phyloP scores from a whole-genome alignment of 2,113 vertebrate genomes.

The Tychaedon coryphoeus region DNA sequence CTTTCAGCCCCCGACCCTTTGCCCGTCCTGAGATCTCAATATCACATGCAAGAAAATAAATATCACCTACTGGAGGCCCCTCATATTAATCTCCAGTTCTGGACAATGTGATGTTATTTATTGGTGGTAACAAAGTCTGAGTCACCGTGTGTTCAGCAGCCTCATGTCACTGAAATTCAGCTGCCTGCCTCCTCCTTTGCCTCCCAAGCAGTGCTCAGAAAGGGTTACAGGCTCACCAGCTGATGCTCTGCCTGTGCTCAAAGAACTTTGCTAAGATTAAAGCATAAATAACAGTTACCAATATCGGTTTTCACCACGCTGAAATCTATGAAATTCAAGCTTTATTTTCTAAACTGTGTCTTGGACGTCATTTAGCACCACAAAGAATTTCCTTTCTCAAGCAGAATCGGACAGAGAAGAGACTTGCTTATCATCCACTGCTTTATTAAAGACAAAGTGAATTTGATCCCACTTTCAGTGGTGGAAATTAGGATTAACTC shows the following conservation, averaged over 20 bases:
- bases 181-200: neutral
- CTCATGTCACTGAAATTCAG: neutral
- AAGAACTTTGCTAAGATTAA: neutral
- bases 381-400: neutral
- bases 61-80: conserved; percentile 77
- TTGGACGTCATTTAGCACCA: neutral
- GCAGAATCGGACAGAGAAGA: neutral
- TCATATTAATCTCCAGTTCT: conserved; percentile 82
- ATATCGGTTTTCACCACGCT: neutral
- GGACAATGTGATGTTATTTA: conserved; percentile 78
- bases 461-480: conserved; percentile 1
- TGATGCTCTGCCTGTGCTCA: neutral
- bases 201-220: neutral
- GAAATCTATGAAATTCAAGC: neutral
- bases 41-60: conserved; percentile 64
- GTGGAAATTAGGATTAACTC: conserved; percentile 48
- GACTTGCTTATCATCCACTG: neutral
- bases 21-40: conserved; percentile 73
- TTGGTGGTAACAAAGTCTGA: neutral
- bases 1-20: conserved; percentile 88
- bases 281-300: neutral
- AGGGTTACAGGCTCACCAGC: neutral
- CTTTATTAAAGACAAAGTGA: conserved; percentile 26
- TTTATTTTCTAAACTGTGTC: neutral
- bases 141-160: neutral